Evolutionary conservation across 2,797 vertebrate species (phyloP), one percentile per base, ranked within the genome.

Genomic region (Mus spretus): DNA sequence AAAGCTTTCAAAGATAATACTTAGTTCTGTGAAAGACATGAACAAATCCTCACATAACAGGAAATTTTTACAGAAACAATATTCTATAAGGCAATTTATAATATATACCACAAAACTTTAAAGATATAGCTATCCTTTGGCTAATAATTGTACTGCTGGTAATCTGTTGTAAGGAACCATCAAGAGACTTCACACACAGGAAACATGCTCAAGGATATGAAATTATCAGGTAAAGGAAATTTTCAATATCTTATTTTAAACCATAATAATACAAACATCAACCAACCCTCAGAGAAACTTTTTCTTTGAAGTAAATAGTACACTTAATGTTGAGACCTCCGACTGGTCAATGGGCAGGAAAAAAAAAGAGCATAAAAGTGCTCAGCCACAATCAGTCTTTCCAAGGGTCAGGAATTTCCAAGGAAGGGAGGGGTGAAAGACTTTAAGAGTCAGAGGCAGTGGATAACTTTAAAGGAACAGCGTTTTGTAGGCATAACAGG

Each of bases 121-220:
- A 88, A 91, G 89, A 82, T 72, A 94, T 24, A 55, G 1, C 78
- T 5, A 84, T 47, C 15, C 28, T 85, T 90, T 78, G 20, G 50
- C 53, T 88, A 93, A 84, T 81, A 88, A 90, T 81, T 96, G 93
- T 59, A 84, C 19, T 78, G 90, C 59, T 91, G 50, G 22, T 24
- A 93, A 83, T 91, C 78, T 94, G 63, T 83, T 26, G 24, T 92
- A 93, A 89, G 24, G 55, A 91, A 83, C 59, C 47, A 95, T 63
- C 50, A 95, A 34, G 65, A 11, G 84, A 89, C 7, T 93, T 6
- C 22, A 61, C 37, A 90, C 8, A 82, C 2, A 93, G 15, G 14
- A 94, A 80, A 75, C 37, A 83, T 34, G 4, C 44, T 95, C 31
- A 84, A 79, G n/a, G 31, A 94, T 67, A 91, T 74, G 92, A 94